Percentiles rank a stretch among this genome's conserved stretches.
phyloP scores from a whole-genome alignment of 1,140 invertebrate species.

The Meteorus sp. region DNA sequence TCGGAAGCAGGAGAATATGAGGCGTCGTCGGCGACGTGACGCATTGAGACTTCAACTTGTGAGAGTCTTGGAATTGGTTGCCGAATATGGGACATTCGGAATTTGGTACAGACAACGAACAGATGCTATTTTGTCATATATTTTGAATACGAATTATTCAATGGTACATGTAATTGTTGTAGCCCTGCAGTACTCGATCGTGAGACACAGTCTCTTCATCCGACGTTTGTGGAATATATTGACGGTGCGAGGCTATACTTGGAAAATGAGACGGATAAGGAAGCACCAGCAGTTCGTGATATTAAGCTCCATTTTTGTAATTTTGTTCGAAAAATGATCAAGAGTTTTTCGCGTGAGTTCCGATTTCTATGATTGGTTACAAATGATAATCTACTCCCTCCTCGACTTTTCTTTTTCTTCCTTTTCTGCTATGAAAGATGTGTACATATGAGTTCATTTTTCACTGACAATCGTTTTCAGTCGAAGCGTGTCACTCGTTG shows the following conservation, averaged over 20 bases:
- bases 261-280: constrained; percentile 89
- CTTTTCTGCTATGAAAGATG: no score
- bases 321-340: constrained; percentile 91
- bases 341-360: constrained; percentile 84
- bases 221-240: constrained; percentile 91
- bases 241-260: constrained; percentile 90
- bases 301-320: constrained; percentile 94
- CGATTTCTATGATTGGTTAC: no score
- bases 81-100: constrained; percentile 89
- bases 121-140: background rate
- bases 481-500: constrained; percentile 83
- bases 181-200: constrained; percentile 83
- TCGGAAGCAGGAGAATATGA: constrained; percentile 95
- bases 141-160: constrained; percentile 5
- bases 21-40: constrained; percentile 85
- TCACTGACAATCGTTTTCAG: constrained; percentile 61
- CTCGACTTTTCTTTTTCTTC: no score
- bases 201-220: constrained; percentile 79
- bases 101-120: constrained; percentile 65
- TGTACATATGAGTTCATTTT: no score
- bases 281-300: constrained; percentile 75
- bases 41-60: constrained; percentile 90
- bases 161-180: constrained; percentile 32
- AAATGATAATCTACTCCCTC: no score
- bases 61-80: constrained; percentile 88